These are phyloP conservation scores for Oscheius myriophilus DNA, from an alignment of 2,888 invertebrate species.

Conservation along the genomic window DNA sequence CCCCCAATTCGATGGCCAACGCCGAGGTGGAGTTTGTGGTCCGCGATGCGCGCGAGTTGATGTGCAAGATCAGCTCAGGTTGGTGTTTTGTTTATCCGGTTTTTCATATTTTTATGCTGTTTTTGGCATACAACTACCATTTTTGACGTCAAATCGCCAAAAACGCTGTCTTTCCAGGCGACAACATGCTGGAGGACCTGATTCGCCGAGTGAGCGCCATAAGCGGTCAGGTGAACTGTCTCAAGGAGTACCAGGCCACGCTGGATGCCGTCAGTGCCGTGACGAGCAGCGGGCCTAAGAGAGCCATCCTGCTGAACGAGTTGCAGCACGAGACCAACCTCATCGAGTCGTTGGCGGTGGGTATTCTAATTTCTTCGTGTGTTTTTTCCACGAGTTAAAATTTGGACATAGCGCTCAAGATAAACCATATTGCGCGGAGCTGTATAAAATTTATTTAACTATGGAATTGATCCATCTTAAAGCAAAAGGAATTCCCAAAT, in stretches of 20 bases:
- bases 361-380: neutral
- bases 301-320: constrained; percentile 40
- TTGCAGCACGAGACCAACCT: constrained; percentile 45
- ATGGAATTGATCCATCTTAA: too few relatives aligned
- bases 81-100: neutral
- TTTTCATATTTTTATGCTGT: too few relatives aligned
- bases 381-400: constrained; percentile 20
- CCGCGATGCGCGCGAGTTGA: constrained; percentile 13
- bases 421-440: constrained; percentile 7
- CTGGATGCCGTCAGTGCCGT: constrained; percentile 20
- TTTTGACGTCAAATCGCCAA: neutral
- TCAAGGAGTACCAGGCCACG: constrained; percentile 30
- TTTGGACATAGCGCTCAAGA: constrained; percentile 11
- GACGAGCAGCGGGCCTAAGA: constrained; percentile 38
- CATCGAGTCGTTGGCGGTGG: constrained; percentile 40
- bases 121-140: neutral
- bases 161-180: constrained; percentile 32
- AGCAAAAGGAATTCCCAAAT: too few relatives aligned
- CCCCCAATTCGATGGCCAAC: constrained; percentile 8
- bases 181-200: constrained; percentile 35
- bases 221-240: constrained; percentile 27
- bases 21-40: constrained; percentile 17
- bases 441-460: too few relatives aligned
- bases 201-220: constrained; percentile 36
- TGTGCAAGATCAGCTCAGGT: constrained; percentile 7